These are phyloP conservation scores for Zosterops japonicus DNA, from an alignment of 2,113 vertebrate species.

Conservation along the genomic window DNA sequence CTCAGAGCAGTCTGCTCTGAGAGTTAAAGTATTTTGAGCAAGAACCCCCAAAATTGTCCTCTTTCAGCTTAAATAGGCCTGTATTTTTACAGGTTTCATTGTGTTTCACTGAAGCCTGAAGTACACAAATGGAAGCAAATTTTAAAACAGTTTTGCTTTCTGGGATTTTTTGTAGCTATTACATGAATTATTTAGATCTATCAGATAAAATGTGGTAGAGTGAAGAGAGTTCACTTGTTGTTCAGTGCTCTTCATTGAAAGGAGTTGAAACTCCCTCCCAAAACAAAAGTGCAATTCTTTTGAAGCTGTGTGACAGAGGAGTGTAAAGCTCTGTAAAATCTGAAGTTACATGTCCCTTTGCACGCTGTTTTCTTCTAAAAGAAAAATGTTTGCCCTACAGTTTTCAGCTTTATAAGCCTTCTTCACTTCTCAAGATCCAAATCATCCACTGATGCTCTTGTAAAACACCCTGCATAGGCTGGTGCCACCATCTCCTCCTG, in stretches of 20 bases:
- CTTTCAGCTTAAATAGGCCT: conserved; percentile 39
- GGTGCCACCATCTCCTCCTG: background rate
- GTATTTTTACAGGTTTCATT: background rate
- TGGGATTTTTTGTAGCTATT: conserved; percentile 26
- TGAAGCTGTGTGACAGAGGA: accelerated
- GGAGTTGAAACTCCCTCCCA: background rate
- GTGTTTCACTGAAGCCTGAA: conserved; percentile 33
- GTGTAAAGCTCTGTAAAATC: background rate
- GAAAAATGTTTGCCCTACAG: background rate
- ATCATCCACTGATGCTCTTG: background rate
- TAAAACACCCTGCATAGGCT: accelerated
- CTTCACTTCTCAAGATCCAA: background rate
- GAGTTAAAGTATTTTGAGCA: background rate
- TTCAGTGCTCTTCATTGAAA: background rate
- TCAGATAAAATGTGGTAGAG: conserved; percentile 32
- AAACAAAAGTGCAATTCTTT: background rate
- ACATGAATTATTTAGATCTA: conserved; percentile 61
- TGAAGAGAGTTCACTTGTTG: conserved; percentile 17
- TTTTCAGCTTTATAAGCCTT: background rate
- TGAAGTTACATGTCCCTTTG: background rate
- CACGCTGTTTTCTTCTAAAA: background rate
- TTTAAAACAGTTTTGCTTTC: conserved; percentile 35
- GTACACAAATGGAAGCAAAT: conserved; percentile 46
- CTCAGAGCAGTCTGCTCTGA: background rate
- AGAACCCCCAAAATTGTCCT: background rate